These are phyloP conservation scores for Pemphigus obesinymphae DNA, from an alignment of 1,140 invertebrate genomes.

Conservation along the genomic window DNA sequence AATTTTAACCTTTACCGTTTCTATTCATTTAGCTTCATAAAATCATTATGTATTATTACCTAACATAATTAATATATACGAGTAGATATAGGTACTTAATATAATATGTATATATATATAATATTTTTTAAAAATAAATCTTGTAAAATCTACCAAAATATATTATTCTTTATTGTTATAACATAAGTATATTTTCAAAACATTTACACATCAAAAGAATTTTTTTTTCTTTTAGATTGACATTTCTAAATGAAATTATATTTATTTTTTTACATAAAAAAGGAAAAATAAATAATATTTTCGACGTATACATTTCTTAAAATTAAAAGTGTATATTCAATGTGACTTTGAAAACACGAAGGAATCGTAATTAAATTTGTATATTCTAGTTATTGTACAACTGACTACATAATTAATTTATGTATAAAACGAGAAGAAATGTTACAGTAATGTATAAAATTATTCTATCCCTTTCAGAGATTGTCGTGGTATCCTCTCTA, in stretches of 20 bases:
- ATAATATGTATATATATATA: background rate
- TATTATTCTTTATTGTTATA: background rate
- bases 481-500: background rate
- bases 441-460: background rate
- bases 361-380: background rate
- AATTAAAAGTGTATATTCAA: background rate
- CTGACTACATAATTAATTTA: background rate
- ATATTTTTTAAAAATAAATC: background rate
- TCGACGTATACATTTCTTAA: background rate
- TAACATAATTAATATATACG: background rate
- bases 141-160: background rate
- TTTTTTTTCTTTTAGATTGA: background rate
- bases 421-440: background rate
- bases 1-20: too few species aligned
- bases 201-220: background rate
- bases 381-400: background rate
- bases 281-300: background rate
- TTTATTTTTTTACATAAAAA: background rate
- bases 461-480: background rate
- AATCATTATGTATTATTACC: background rate
- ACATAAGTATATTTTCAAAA: too few species aligned
- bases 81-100: background rate
- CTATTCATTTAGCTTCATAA: too few species aligned
- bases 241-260: background rate
- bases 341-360: background rate